These are phyloP conservation scores for Sinella curviseta DNA, from an alignment of 1,140 invertebrate genomes.

Conservation along the genomic window DNA sequence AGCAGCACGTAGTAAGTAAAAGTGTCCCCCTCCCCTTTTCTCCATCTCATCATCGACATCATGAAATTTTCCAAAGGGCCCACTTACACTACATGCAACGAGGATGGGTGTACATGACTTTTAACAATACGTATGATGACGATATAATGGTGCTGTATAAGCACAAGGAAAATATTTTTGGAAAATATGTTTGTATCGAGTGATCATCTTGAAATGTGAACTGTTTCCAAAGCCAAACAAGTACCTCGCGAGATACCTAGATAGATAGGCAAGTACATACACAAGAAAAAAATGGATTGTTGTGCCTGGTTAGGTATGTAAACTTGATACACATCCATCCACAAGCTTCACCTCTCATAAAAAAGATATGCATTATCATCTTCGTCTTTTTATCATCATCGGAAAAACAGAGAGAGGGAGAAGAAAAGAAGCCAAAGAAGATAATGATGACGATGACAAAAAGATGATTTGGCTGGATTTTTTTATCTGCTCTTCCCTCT, in stretches of 20 bases:
- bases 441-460: slow-evolving; percentile 16
- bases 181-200: neutral
- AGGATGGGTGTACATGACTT: slow-evolving; percentile 9
- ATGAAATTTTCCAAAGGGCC: neutral
- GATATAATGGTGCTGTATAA: neutral
- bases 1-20: neutral
- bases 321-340: neutral
- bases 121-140: neutral
- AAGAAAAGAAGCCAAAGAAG: neutral
- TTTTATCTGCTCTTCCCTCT: neutral
- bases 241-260: slow-evolving; percentile 6
- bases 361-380: slow-evolving; percentile 5
- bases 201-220: neutral
- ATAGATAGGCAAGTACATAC: neutral
- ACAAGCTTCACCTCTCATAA: neutral
- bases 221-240: slow-evolving; percentile 10
- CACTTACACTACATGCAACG: neutral
- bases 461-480: slow-evolving; percentile 18
- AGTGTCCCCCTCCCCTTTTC: slow-evolving; percentile 6
- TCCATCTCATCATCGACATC: neutral
- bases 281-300: slow-evolving; percentile 5
- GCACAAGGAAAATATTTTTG: neutral
- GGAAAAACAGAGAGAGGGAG: neutral
- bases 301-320: slow-evolving; percentile 13
- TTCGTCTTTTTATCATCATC: slow-evolving; percentile 16